These are phyloP conservation scores for Channa argus DNA, from an alignment of 2,113 vertebrate species.

Conservation along the genomic window DNA sequence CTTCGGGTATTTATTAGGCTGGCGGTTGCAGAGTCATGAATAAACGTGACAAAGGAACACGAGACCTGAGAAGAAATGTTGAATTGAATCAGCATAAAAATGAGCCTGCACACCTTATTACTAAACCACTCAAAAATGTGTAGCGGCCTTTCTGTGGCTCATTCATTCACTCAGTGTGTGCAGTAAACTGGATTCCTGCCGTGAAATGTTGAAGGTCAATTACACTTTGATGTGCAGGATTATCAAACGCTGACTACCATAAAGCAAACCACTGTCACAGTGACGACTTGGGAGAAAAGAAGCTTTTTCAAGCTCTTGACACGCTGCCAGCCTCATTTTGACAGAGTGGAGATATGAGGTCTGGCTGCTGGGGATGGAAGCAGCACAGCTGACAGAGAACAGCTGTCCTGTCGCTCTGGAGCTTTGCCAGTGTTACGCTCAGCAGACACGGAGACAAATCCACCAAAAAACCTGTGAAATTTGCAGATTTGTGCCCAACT, in stretches of 20 bases:
- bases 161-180: neutral
- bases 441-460: slow-evolving; percentile 27
- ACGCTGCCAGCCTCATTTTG: slow-evolving; percentile 31
- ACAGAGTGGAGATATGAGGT: slow-evolving; percentile 13
- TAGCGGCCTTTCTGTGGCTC: neutral
- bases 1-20: no score
- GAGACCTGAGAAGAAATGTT: no score
- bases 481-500: slow-evolving; percentile 25
- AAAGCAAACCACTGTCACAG: neutral
- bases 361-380: slow-evolving; percentile 4
- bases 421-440: slow-evolving; percentile 28
- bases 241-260: neutral
- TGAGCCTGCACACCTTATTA: no score
- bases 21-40: no score
- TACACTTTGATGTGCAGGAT: neutral
- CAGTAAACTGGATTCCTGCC: neutral
- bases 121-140: neutral
- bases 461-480: slow-evolving; percentile 21
- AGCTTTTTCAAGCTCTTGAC: slow-evolving; percentile 23
- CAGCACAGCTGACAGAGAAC: slow-evolving; percentile 25
- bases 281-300: slow-evolving; percentile 16
- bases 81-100: no score
- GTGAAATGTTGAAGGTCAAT: neutral
- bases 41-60: no score
- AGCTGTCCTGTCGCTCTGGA: slow-evolving; percentile 44